Percentiles rank a stretch among this genome's conserved stretches.
Evolutionary conservation across 1,140 invertebrate species (phyloP).

Genomic region (Drosophila bocki): DNA sequence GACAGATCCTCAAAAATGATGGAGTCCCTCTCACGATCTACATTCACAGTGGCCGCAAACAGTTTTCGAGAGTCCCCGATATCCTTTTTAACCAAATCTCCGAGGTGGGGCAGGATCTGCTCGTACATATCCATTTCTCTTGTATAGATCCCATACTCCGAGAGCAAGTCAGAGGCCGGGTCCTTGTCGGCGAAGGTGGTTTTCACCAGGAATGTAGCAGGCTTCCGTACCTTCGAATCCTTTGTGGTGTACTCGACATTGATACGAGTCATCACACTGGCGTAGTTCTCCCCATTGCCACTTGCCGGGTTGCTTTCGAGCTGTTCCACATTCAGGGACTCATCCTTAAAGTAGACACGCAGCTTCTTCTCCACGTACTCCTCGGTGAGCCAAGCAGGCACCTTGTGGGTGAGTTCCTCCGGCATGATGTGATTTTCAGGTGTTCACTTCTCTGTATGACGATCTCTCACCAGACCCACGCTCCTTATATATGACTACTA

Average conservation of each 20-base stretch:
- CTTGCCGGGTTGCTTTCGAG: slow-evolving; percentile 51
- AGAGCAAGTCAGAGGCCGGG: slow-evolving; percentile 41
- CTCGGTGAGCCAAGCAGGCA: slow-evolving; percentile 62
- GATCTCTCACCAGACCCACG: background rate
- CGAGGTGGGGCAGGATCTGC: slow-evolving; percentile 60
- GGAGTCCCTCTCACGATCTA: slow-evolving; percentile 50
- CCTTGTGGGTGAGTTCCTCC: slow-evolving; percentile 7
- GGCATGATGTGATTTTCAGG: slow-evolving; percentile 19
- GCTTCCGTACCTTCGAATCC: background rate
- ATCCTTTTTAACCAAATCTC: slow-evolving; percentile 39
- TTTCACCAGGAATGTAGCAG: slow-evolving; percentile 57
- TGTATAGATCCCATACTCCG: slow-evolving; percentile 56
- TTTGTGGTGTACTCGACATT: slow-evolving; percentile 39
- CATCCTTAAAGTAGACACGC: slow-evolving; percentile 56
- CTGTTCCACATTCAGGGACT: slow-evolving; percentile 34
- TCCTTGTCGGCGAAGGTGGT: slow-evolving; percentile 56
- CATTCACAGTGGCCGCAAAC: slow-evolving; percentile 67
- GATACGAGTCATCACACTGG: slow-evolving; percentile 69
- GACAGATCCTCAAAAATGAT: slow-evolving; percentile 84
- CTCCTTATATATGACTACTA: background rate
- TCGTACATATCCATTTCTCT: slow-evolving; percentile 75
- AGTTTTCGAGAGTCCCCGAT: slow-evolving; percentile 59
- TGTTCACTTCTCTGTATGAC: background rate
- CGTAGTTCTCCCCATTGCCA: slow-evolving; percentile 72
- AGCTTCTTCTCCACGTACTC: slow-evolving; percentile 63